Base-by-base conservation (phyloP, 2,797 vertebrate species). In the Champsocephalus gunnari region DNA sequence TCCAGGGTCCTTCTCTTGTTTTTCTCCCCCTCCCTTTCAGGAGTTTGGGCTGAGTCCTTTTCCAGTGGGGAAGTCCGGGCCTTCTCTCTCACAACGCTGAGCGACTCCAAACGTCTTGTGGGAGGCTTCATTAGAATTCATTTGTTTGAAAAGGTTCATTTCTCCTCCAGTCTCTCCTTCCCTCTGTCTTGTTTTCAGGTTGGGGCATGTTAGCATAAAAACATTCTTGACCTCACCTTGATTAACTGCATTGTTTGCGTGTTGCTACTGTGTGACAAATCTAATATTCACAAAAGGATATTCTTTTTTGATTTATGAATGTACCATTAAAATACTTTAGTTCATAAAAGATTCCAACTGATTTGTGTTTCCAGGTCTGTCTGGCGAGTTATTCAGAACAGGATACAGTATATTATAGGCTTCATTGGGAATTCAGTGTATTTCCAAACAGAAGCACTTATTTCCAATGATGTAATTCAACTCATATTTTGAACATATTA, bases 111-210 rank as follows among this genome's bases (percentile, higher is more conserved):
- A 69, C 75, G 51, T 86, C 87, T 86, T 14, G 81, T 69, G 80
- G 74, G 80, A 73, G 82, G 87, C 86, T 89, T 92, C 87, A 93
- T 90, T 90, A 84, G 78, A 85, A 91, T 92, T 90, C 84, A 89
- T 92, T 88, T 81, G 85, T 86, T 89, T 92, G 87, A 90, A 92
- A 67, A 76, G 79, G 59, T 87, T 87, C 59, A 79, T 55, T 82
- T 77, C 71, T 72, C 83, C 77, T 80, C 68, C 61, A 61, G 38
- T 66, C 13, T 5, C 73, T 66, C 43, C 55, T 72, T 66, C 54
- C 49, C 54, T 64, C 34, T 34, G 34, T 8, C 34, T 34, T 34
- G 6, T 8, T 34, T 38, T 38, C 34, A 6, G 34, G 5, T 8
- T 8, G n/a, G n/a, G n/a, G 34, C 34, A 38, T 38, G 0, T 8